These are phyloP conservation scores for Encarsia formosa DNA, from an alignment of 2,888 invertebrate species.

Conservation along the genomic window DNA sequence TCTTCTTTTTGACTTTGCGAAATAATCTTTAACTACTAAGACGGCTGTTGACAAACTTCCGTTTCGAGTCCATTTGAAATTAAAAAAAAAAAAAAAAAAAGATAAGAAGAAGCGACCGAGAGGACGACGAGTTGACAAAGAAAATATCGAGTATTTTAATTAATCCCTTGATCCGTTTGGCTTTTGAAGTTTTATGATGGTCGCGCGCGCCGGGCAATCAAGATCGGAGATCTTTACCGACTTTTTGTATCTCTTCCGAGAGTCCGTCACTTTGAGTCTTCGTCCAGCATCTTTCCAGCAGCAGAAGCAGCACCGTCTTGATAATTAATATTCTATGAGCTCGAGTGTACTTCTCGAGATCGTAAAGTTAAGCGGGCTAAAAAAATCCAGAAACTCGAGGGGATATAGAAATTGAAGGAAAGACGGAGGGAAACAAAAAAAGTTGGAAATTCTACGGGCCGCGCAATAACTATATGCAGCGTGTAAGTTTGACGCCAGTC, in stretches of 20 bases:
- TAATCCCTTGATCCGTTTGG: background rate
- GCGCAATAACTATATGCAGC: background rate
- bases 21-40: conserved; percentile 21
- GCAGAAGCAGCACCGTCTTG: background rate
- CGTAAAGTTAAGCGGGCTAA: background rate
- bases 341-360: background rate
- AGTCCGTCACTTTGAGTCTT: conserved; percentile 12
- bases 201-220: background rate
- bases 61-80: background rate
- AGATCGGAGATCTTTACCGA: too few relatives aligned
- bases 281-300: background rate
- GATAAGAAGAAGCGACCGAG: too few relatives aligned
- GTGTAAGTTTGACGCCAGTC: conserved; percentile 19
- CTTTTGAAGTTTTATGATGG: background rate
- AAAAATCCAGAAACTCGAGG: background rate
- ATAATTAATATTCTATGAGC: conserved; percentile 21
- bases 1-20: conserved; percentile 13
- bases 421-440: background rate
- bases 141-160: conserved; percentile 1
- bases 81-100: background rate
- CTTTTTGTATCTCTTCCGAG: conserved; percentile 10
- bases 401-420: background rate
- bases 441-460: too few relatives aligned
- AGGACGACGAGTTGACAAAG: conserved; percentile 2
- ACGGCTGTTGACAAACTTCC: conserved; percentile 21